Conservation (phyloP, 1,140 invertebrate genomes). For the Pinna nobilis region DNA sequence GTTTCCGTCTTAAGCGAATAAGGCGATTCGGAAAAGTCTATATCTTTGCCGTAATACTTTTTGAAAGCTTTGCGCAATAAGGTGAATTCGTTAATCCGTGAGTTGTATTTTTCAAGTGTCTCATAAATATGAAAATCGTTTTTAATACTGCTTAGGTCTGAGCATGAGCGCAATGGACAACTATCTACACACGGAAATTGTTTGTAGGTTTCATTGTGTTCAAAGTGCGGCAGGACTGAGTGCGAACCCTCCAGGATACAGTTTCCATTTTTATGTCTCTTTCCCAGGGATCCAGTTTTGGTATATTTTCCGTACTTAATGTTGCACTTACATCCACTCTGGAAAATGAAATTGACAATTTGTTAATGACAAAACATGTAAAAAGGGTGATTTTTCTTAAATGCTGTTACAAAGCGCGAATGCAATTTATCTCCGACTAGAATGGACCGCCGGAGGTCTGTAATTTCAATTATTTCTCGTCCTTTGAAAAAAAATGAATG, state of each 20-base stretch:
- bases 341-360: neutral
- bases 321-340: neutral
- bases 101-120: neutral
- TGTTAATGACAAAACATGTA: neutral
- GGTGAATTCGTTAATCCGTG: conserved; percentile 16
- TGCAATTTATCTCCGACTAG: too few species aligned
- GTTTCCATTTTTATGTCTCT: neutral
- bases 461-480: too few species aligned
- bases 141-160: neutral
- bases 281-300: conserved; percentile 4
- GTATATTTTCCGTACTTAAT: conserved; percentile 20
- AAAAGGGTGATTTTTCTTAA: too few species aligned
- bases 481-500: too few species aligned
- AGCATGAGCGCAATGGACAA: neutral
- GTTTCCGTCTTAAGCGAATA: conserved; percentile 12
- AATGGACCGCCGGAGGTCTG: too few species aligned
- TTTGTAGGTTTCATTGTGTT: conserved; percentile 11
- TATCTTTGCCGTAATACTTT: conserved; percentile 17
- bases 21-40: conserved; percentile 13
- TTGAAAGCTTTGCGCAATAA: conserved; percentile 20
- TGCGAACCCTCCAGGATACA: neutral
- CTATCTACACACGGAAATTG: conserved; percentile 13
- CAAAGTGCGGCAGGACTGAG: neutral
- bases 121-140: neutral
- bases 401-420: too few species aligned